Base-by-base conservation (phyloP, 1,140 invertebrate species). In the Sycophila sp. region DNA sequence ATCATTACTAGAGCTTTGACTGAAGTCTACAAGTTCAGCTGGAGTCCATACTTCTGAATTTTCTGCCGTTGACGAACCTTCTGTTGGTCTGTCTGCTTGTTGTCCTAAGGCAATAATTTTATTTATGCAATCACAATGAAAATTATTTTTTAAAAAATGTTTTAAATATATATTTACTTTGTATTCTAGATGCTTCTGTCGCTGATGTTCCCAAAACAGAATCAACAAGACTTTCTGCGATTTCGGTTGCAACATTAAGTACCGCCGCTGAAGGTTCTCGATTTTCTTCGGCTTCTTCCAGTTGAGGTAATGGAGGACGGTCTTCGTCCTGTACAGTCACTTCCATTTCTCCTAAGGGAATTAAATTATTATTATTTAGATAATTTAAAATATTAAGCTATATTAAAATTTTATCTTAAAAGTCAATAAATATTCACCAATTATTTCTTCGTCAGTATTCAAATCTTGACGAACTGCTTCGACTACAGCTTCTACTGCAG, bases 241-340 rank as follows among this genome's bases (percentile, higher is more conserved):
- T 73, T 64, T 85, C 82, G 10, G 83, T 71, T 1, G 81, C 80
- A 0, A 82, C 73, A 67, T 28, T 66, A 11, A 72, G n/a, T 19
- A 47, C 36, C 19, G 45, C 28, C 1, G 47, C 32, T 67, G 64
- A 77, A 40, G 72, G 77, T 40, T 84, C 81, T 55, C 80, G 73
- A 24, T 66, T 76, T 19, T 85, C 81, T 0, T 76, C 30, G 0
- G 73, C 15, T 47, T 76, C 76, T 51, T 81, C 77, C 38, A 78
- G 71, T 24, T 81, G 78, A 1, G 76, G 77, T 2, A 80, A 72
- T 8, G 81, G 73, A 59, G 79, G 72, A 8, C 83, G 81, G 40
- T 84, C 83, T 4, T 86, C 83, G 7, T 85, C 83, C 69, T 84
- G 84, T 10, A 81, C 76, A 0, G 81, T 83, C 0, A 84, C 79